Evolutionary conservation across 2,888 invertebrate species (phyloP).

Genomic region (Silvanus unidentatus): DNA sequence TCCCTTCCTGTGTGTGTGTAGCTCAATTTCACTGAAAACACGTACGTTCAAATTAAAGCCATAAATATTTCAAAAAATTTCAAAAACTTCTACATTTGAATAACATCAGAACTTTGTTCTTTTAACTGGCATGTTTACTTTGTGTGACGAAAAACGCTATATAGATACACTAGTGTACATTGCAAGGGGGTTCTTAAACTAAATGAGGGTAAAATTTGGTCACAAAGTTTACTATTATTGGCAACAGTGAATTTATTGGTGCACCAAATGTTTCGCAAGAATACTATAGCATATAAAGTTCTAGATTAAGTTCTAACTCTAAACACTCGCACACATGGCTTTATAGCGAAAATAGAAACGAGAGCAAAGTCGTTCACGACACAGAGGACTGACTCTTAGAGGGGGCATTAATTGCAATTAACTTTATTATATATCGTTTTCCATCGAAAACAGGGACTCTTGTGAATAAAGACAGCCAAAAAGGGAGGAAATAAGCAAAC

Average conservation of each 20-base stretch:
- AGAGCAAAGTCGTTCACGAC: background rate
- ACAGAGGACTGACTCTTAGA: background rate
- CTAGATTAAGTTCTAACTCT: conserved; percentile 1
- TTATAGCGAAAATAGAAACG: conserved; percentile 1
- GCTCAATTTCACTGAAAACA: no score
- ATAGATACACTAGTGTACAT: no score
- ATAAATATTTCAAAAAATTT: no score
- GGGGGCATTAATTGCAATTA: conserved; percentile 1
- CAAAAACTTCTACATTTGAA: no score
- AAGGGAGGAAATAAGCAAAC: conserved; percentile 7
- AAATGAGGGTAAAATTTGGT: conserved; percentile 1
- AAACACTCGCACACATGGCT: background rate
- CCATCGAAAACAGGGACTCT: no score
- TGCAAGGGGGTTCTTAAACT: no score
- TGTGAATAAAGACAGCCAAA: no score
- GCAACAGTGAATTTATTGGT: conserved; percentile 1
- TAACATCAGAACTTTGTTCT: no score
- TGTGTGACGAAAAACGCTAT: no score
- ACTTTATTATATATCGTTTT: background rate
- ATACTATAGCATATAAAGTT: conserved; percentile 2
- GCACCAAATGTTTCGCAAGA: conserved; percentile 3
- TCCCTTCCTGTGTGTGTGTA: no score
- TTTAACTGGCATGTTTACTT: no score
- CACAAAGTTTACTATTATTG: conserved; percentile 3
- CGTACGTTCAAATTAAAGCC: no score